phyloP scores from a whole-genome alignment of 2,113 vertebrate species.

The Pristiophorus japonicus region DNA sequence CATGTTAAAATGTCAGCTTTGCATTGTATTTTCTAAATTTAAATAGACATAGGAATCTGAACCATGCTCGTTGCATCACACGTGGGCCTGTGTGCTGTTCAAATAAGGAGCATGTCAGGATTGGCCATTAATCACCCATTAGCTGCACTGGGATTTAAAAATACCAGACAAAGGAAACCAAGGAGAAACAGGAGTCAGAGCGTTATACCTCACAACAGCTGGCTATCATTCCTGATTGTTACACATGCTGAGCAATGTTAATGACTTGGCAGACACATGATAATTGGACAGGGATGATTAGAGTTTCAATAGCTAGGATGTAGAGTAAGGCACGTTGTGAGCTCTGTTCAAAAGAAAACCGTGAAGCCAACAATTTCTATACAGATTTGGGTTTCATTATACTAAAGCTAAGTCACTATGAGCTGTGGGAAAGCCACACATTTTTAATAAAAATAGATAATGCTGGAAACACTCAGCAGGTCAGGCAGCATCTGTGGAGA shows the following conservation, averaged over 20 bases:
- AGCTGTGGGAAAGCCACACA: not conserved
- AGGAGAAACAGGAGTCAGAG: slow-evolving; percentile 6
- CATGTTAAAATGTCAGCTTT: slow-evolving; percentile 46
- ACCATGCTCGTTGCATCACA: not conserved
- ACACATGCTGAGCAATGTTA: slow-evolving; percentile 52
- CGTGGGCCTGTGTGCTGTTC: not conserved
- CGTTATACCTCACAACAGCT: slow-evolving; percentile 17
- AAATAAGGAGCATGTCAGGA: not conserved
- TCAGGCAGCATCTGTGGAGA: not conserved
- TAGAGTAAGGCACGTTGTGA: not conserved
- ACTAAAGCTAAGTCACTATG: not conserved
- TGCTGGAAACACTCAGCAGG: not conserved
- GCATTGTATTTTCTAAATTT: slow-evolving; percentile 56
- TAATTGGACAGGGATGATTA: slow-evolving; percentile 42
- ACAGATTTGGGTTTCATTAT: not conserved
- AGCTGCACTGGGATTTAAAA: not conserved
- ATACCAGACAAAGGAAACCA: not conserved
- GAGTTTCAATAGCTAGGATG: not conserved
- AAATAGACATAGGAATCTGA: slow-evolving; percentile 39
- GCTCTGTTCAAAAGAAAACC: not conserved
- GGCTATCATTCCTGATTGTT: slow-evolving; percentile 55
- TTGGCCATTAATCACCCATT: not conserved
- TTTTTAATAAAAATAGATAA: not conserved
- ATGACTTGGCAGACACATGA: slow-evolving; percentile 40
- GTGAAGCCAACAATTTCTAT: not conserved